These are phyloP conservation scores for Philypnodon macrostomus DNA, from an alignment of 2,797 vertebrate genomes.

Conservation along the genomic window DNA sequence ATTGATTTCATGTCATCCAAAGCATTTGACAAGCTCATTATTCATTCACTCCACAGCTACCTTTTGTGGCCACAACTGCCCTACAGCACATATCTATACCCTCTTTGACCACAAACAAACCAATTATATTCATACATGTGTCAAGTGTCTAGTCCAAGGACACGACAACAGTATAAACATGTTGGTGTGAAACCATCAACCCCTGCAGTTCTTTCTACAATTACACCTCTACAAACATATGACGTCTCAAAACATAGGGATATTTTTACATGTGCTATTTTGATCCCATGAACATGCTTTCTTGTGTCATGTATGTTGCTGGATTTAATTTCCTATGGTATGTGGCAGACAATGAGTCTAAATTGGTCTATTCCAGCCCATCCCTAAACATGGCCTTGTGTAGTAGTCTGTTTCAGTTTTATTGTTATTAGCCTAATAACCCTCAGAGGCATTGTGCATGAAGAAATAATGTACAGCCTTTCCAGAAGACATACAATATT, in stretches of 20 bases:
- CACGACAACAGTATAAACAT: no score
- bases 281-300: slow-evolving; percentile 7
- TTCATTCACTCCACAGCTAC: no score
- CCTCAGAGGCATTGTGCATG: slow-evolving; percentile 35
- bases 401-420: slow-evolving; percentile 53
- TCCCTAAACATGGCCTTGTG: slow-evolving; percentile 55
- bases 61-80: no score
- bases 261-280: slow-evolving; percentile 4
- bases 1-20: no score
- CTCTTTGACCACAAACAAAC: no score
- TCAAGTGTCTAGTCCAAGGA: no score
- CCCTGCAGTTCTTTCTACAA: no score
- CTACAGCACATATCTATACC: no score
- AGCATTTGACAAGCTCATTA: no score
- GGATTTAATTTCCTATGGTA: slow-evolving; percentile 34
- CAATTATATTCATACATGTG: no score
- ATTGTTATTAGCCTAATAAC: slow-evolving; percentile 53
- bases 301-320: slow-evolving; percentile 14
- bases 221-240: no score
- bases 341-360: slow-evolving; percentile 39
- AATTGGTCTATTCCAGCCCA: slow-evolving; percentile 27
- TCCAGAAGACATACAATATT: slow-evolving; percentile 39
- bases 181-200: no score
- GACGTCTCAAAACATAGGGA: neutral
- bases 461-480: slow-evolving; percentile 39